Evolutionary conservation across 2,888 invertebrate species (phyloP).

Genomic region (Chorisops tibialis): DNA sequence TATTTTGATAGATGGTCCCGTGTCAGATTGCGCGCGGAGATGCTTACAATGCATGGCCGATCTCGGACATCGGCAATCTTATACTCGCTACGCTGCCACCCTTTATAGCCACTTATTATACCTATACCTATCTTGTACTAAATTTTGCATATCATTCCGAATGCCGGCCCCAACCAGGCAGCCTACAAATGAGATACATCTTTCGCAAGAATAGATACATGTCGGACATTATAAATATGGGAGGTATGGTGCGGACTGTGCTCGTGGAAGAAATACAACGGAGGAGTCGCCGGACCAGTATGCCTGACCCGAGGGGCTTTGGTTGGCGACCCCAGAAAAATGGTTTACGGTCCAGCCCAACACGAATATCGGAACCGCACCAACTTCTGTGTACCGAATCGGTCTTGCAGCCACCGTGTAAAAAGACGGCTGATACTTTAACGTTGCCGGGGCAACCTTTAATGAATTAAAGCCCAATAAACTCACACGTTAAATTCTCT

Average conservation of each 20-base stretch:
- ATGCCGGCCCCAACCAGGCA: conserved; percentile 17
- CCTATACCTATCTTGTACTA: conserved; percentile 15
- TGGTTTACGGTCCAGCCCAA: no score
- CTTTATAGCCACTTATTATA: conserved; percentile 20
- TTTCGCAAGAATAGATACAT: no score
- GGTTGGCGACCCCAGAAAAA: no score
- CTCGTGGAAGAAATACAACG: no score
- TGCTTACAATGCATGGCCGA: background rate
- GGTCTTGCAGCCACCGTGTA: conserved; percentile 9
- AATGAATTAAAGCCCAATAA: conserved; percentile 34
- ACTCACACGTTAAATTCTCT: conserved; percentile 31
- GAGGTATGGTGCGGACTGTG: no score
- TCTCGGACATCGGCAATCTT: conserved; percentile 16
- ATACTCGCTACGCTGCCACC: conserved; percentile 13
- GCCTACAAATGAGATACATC: conserved; percentile 24
- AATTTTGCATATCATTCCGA: conserved; percentile 23
- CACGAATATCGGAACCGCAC: conserved; percentile 1
- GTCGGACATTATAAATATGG: no score
- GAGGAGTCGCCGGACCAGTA: no score
- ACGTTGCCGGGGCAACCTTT: conserved; percentile 24
- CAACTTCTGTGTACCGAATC: conserved; percentile 23
- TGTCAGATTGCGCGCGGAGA: conserved; percentile 2
- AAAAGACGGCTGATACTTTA: background rate
- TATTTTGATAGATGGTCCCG: conserved; percentile 21
- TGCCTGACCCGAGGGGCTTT: no score